Percentiles rank a stretch among this genome's conserved stretches.
These are phyloP conservation scores for Spisula subtruncata DNA, from an alignment of 2,888 invertebrate species.

Conservation along the genomic window DNA sequence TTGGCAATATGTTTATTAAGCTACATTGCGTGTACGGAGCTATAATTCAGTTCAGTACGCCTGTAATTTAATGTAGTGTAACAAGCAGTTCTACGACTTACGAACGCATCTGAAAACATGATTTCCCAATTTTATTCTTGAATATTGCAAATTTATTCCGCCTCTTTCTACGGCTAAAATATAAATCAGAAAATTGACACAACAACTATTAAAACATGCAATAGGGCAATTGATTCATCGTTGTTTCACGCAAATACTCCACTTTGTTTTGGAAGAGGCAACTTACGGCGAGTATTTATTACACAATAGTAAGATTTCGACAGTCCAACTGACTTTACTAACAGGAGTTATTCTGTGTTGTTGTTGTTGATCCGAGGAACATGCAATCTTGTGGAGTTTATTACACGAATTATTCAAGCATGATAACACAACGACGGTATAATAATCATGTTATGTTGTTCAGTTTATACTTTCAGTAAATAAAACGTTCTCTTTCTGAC, in stretches of 20 bases:
- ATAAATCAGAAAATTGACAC: background rate
- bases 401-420: no score
- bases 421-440: no score
- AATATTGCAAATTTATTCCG: conserved; percentile 33
- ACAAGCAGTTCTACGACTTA: conserved; percentile 25
- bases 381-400: background rate
- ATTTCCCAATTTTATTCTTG: conserved; percentile 22
- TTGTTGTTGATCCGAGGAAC: background rate
- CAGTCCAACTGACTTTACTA: background rate
- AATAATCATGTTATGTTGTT: no score
- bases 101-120: conserved; percentile 22
- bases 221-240: conserved; percentile 22
- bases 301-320: background rate
- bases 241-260: background rate
- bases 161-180: conserved; percentile 1
- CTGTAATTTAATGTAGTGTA: conserved; percentile 29
- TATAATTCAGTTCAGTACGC: conserved; percentile 21
- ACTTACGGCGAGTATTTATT: background rate
- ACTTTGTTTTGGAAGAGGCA: background rate
- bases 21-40: conserved; percentile 1
- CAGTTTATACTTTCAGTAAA: no score
- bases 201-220: conserved; percentile 30
- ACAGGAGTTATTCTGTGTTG: no score
- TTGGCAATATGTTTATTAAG: conserved; percentile 23
- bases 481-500: no score